Conservation (phyloP, 2,797 vertebrate species). For the Myotis planiceps region DNA sequence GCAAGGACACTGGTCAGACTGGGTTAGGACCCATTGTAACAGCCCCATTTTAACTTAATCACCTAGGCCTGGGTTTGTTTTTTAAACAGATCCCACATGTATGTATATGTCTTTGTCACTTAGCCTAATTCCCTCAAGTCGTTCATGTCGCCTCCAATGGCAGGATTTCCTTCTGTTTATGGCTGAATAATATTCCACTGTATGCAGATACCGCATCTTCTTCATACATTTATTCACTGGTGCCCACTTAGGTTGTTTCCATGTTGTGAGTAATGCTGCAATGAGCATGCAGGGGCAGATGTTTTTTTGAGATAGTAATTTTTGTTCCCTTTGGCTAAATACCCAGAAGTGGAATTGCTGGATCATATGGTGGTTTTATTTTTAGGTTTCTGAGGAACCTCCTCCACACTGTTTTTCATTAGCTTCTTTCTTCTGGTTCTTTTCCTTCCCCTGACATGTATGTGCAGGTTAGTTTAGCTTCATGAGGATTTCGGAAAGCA, state of each 20-base stretch:
- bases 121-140: no score
- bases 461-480: background rate
- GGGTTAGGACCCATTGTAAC: background rate
- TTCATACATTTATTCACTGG: background rate
- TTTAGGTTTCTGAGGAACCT: background rate
- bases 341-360: background rate
- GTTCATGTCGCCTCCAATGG: background rate
- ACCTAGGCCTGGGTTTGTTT: background rate
- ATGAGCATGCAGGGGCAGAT: background rate
- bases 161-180: background rate
- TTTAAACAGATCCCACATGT: background rate
- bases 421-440: background rate
- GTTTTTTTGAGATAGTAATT: background rate
- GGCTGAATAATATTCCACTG: background rate
- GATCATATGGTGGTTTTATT: background rate
- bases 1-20: background rate
- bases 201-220: background rate
- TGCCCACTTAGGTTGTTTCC: background rate
- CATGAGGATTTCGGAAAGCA: constrained; percentile 4
- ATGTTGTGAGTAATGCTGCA: background rate
- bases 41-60: background rate
- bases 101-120: background rate
- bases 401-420: background rate
- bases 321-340: background rate
- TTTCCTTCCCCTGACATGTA: background rate